Base-by-base conservation (phyloP, 2,113 vertebrate genomes). In the Solea senegalensis region DNA sequence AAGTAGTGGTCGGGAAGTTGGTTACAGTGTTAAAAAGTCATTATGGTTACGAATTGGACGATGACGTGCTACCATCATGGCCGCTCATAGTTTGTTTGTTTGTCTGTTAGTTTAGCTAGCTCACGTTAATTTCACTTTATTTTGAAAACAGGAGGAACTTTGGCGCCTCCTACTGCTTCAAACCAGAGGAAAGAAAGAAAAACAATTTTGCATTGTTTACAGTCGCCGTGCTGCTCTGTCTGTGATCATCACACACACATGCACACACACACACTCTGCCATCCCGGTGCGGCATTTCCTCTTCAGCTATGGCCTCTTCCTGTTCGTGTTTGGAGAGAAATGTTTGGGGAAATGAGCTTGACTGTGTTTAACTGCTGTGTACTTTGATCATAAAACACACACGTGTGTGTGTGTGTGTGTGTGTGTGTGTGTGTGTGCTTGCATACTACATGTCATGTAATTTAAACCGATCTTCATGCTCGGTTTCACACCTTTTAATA, bases 241-340 rank as follows among this genome's bases (percentile, higher is more conserved):
- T 57, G 16, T 1, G 67, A 67, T 55, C 63, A 68, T 87, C 72
- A 79, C 74, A 78, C 71, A 54, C 48, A 62, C 53, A 64, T n/a
- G 49, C 54, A 86, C 54, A 86, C 48, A 67, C 64, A 51, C 74
- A 69, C 12, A 54, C 44, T 60, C 65, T 77, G 74, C 66, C 80
- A 78, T 80, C 60, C 2, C 66, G 52, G 26, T 13, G n/a, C 15
- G 60, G 79, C 72, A 85, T 78, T 88, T 89, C 87, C 86, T 86
- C 52, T 78, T 54, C 82, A 74, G 80, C 68, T 61, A 80, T 70
- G 85, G 90, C 90, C 88, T 81, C 74, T 88, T 91, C 86, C 90
- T 62, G 86, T 78, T 60, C 56, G 70, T 80, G 79, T 78, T 85
- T 78, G 46, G 69, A 59, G 46, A 69, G 61, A 53, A 26, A 44